Conservation (phyloP, 2,113 vertebrate species). For the Plectropomus leopardus region DNA sequence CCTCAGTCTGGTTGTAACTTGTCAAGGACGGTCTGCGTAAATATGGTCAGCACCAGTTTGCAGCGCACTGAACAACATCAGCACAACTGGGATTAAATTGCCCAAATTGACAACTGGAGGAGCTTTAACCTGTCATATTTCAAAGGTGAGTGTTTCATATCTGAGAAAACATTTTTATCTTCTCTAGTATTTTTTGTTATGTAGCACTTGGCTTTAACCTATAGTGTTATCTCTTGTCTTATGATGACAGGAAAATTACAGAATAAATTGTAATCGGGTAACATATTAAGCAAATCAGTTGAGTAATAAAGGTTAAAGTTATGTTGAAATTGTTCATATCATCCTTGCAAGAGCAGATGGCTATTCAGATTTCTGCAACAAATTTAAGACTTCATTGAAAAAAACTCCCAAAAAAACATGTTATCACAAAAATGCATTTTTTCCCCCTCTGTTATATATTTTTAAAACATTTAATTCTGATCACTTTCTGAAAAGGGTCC, state of each 20-base stretch:
- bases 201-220: not conserved
- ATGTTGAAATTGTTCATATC: no score
- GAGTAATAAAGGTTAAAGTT: not conserved
- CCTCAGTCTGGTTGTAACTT: slow-evolving; percentile 24
- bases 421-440: not conserved
- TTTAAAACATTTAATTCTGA: not conserved
- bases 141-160: slow-evolving; percentile 71
- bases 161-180: not conserved
- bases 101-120: slow-evolving; percentile 24
- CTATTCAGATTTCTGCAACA: not conserved
- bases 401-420: not conserved
- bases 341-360: no score
- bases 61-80: slow-evolving; percentile 50
- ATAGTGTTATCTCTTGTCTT: not conserved
- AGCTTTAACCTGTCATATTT: slow-evolving; percentile 21
- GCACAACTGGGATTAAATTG: slow-evolving; percentile 67
- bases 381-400: not conserved
- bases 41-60: slow-evolving; percentile 62
- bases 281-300: not conserved
- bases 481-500: not conserved
- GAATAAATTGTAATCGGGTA: not conserved
- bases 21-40: slow-evolving; percentile 25
- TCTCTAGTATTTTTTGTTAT: not conserved
- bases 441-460: not conserved
- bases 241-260: not conserved